A percentile compares a stretch with the other conserved stretches of the same genome.
These are phyloP conservation scores for Lasiurus borealis DNA, from an alignment of 2,113 vertebrate genomes.

Conservation along the genomic window DNA sequence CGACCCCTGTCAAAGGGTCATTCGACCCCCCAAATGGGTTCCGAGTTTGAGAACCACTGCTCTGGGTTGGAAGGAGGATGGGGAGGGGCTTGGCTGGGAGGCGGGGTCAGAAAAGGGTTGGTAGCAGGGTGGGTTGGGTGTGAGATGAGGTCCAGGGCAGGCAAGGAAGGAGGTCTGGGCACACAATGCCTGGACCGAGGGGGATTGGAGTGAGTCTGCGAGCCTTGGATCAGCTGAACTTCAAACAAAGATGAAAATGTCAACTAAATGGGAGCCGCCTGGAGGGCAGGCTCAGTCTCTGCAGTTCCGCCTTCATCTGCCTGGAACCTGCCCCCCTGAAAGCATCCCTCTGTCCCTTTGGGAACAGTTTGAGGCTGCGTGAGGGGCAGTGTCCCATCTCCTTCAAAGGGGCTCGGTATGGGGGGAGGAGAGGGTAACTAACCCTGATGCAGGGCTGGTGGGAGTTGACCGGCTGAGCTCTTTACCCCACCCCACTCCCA, in stretches of 20 bases:
- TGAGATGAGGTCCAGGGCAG: background rate
- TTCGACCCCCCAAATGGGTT: too few relatives aligned
- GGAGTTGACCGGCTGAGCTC: background rate
- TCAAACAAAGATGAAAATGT: background rate
- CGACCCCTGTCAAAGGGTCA: too few relatives aligned
- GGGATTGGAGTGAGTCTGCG: background rate
- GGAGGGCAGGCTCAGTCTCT: background rate
- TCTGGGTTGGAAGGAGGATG: too few relatives aligned
- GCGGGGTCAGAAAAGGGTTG: background rate
- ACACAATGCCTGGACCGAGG: background rate
- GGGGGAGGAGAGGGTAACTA: background rate
- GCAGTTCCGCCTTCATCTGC: too few relatives aligned
- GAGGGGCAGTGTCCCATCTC: background rate
- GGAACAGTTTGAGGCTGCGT: background rate
- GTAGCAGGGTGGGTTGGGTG: background rate
- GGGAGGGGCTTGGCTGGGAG: background rate
- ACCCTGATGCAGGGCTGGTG: background rate
- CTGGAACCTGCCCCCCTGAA: background rate
- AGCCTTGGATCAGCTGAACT: background rate
- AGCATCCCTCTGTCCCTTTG: background rate
- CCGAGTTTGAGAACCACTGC: too few relatives aligned
- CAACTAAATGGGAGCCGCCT: background rate
- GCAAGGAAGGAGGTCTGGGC: too few relatives aligned
- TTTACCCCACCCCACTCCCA: background rate
- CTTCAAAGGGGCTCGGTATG: background rate